Evolutionary conservation across 2,797 vertebrate species (phyloP).

Genomic region (Nannoperca australis): DNA sequence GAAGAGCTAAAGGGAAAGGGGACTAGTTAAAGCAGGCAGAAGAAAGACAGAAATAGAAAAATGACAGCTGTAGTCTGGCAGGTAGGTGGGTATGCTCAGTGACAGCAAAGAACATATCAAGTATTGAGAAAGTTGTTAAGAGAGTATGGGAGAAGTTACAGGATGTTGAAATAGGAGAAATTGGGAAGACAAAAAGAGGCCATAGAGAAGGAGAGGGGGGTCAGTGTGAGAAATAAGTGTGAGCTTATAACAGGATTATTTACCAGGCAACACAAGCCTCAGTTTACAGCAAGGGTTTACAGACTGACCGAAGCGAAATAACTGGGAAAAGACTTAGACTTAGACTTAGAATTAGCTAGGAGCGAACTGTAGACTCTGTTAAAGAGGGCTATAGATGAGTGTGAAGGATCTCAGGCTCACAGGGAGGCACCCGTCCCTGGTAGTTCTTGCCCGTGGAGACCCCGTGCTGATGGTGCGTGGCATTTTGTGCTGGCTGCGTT

Average conservation of each 20-base stretch:
- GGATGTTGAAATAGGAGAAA: conserved; percentile 48
- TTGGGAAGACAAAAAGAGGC: conserved; percentile 34
- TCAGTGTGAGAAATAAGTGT: conserved; percentile 18
- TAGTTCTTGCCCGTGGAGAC: conserved; percentile 11
- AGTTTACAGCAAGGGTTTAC: conserved; percentile 31
- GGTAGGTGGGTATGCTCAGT: neutral
- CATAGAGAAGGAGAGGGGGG: neutral
- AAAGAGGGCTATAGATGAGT: conserved; percentile 18
- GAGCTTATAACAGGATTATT: conserved; percentile 39
- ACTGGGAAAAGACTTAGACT: neutral
- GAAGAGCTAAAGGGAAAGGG: conserved; percentile 9
- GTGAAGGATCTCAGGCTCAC: conserved; percentile 7
- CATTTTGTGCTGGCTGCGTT: conserved; percentile 56
- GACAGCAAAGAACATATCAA: conserved; percentile 3
- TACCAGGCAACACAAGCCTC: conserved; percentile 21
- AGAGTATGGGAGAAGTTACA: conserved; percentile 49
- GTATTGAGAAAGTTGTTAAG: conserved; percentile 43
- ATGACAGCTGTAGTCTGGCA: neutral
- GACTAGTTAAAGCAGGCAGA: conserved; percentile 27
- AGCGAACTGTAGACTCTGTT: neutral
- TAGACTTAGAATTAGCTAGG: neutral
- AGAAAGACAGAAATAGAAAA: neutral
- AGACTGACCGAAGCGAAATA: conserved; percentile 4
- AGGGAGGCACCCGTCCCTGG: conserved; percentile 26
- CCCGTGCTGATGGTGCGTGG: conserved; percentile 42